Evolutionary conservation across 1,140 invertebrate species (phyloP).

Genomic region (Cardiocondyla obscurior): DNA sequence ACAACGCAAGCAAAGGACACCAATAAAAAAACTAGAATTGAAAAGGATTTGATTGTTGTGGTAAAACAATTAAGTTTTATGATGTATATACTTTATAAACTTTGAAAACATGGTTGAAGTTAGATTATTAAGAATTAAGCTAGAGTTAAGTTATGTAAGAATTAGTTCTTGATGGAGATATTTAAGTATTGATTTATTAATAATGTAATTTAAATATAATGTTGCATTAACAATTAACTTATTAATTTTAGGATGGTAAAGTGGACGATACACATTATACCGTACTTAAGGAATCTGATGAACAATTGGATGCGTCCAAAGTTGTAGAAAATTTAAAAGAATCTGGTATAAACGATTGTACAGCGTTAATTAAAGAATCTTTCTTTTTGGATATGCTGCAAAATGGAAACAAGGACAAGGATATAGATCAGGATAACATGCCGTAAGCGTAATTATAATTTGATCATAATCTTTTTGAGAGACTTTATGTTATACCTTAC

Average conservation of each 20-base stretch:
- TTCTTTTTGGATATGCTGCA: slow-evolving; percentile 42
- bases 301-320: neutral
- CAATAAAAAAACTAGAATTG: neutral
- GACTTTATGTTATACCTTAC: neutral
- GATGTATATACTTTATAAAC: neutral
- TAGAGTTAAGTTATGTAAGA: neutral
- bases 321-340: slow-evolving; percentile 59
- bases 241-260: slow-evolving; percentile 7
- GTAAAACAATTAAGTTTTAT: slow-evolving; percentile 34
- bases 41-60: neutral
- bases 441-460: neutral
- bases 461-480: neutral
- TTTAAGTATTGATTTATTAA: neutral
- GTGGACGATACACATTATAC: neutral
- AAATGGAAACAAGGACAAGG: neutral
- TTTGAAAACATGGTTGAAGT: neutral
- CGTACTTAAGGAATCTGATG: slow-evolving; percentile 12
- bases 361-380: slow-evolving; percentile 52
- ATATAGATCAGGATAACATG: neutral
- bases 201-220: neutral
- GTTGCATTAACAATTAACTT: neutral
- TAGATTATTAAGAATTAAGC: neutral
- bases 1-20: neutral
- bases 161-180: too few species aligned
- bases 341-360: slow-evolving; percentile 49